Base-by-base conservation (phyloP, 2,888 invertebrate genomes). In the Chaitophorus viminalis region DNA sequence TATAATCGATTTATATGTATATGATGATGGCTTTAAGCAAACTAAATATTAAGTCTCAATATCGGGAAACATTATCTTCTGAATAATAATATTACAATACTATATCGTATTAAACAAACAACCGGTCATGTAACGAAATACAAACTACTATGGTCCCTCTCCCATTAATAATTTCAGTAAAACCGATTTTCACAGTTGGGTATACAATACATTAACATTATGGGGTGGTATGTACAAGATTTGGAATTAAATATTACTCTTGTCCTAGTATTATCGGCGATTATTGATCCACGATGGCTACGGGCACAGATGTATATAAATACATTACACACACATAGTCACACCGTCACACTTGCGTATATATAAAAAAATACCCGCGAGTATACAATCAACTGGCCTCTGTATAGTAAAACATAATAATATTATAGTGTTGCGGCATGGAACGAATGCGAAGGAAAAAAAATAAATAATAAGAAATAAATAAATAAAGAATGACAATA, bases 401-500 rank as follows among this genome's bases (percentile, higher is more conserved):
- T 33, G 72, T 72, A 18, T 11, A n/a, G 36, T 4, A n/a, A n/a
- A n/a, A 39, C 81, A 3, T 39, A 1, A 14, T 29, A 8, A 5
- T 52, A 14, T 25, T 21, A 33, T 18, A 54, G 46, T 14, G 46
- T 46, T 46, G 36, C n/a, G 83, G 60, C 33, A 65, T 17, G 31
- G 29, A 82, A 46, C 31, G 39, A 81, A 81, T 81, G 31, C 5
- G 39, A 75, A 70, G 46, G 31, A 33, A 70, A 82, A 70, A 82
- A 39, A 52, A 77, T 8, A 31, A 82, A 74, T 74, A 54, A 82
- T 52, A 82, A 72, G 11, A 46, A 70, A 70, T 31, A 31, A 81
- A 70, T 70, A 74, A 36, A 82, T 65, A 60, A 5, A 29, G 72
- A 78, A 70, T 60, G 78, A 86, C 86, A 60, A 86, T 86, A 86